Evolutionary conservation across 2,888 invertebrate genomes (phyloP), one percentile per base, ranked within the genome.

Genomic region (Eilema depressum): DNA sequence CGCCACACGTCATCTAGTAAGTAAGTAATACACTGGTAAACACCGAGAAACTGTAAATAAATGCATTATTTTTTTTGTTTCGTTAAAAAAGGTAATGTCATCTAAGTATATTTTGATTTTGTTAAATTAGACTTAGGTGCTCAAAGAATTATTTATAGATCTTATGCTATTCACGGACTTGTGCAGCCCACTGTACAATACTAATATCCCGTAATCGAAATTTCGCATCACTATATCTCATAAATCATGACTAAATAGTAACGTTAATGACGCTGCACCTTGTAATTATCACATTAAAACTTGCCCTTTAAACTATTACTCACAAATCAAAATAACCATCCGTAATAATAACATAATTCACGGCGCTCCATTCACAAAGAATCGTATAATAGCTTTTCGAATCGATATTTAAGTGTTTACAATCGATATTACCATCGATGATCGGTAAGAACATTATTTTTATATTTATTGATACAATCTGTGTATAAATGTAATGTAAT

Each of bases 401-500:
- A 79, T 80, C 77, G 79, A 79, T 78, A 76, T 66, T 75, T 65
- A 71, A 68, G 75, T 79, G 72, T 79, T 81, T 78, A 79, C 75
- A 73, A 75, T 74, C 73, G 75, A 76, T 74, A 73, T 69, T 64
- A 57, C 68, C 68, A 72, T 75, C 74, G 69, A 69, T 79, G 68
- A 76, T 78, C 68, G 66, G 69, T 78, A 74, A 63, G 66, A 64
- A 73, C 69, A 75, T 76, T 79, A 76, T 76, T 63, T 56, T 70
- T 53, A 70, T 71, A 81, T 81, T 81, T 79, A 81, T 77, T 56
- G 80, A 64, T 66, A 74, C 65, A 71, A 73, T 80, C 74, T 62
- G 74, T 70, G 69, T 77, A 79, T 69, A 77, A 81, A 81, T 79
- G 77, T 73, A 75, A 73, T 75, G 79, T 80, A 77, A 79, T 81